Base-by-base conservation (phyloP, 1,140 invertebrate species). In the Dermatophagoides farinae region DNA sequence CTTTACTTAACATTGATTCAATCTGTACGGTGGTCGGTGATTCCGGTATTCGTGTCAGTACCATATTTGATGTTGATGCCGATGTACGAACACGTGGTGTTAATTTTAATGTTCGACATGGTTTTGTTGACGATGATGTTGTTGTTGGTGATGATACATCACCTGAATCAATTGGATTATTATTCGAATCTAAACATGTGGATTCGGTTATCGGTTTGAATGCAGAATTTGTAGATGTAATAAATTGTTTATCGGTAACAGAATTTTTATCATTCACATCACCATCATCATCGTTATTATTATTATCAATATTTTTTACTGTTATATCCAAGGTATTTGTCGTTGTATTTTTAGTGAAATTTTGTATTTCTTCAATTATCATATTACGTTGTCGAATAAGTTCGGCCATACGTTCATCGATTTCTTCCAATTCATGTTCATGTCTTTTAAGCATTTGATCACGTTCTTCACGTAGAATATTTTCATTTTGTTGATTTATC, bases 1-100 rank as follows among this genome's bases (percentile, higher is more conserved):
- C 53, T 44, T 55, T 55, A 44, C 14, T 41, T 5, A 55, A 25
- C 53, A 55, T 55, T 16, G 53, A 55, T 25, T 55, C 53, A 44
- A 55, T 55, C n/a, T 39, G 38, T 1, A 23, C 25, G 25, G 53
- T 55, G 5, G 53, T 55, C 12, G 53, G 53, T 23, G 53, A 55
- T n/a, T 14, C 53, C 5, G 14, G 53, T 23, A 39, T n/a, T 41
- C 5, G 5, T 14, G 14, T 25, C 5, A 20, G 5, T 4, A 25
- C 25, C 6, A 39, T 31, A 8, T 31, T 31, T 8, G 31, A 31
- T 31, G 53, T 4, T 23, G 53, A 55, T 25, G 14, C 2, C 1
- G 53, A 55, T 25, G 23, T n/a, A 4, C 6, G 10, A 5, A 55
- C 2, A 6, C 53, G 53, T 18, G 14, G 53, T 11, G 25, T 23